Percentiles rank a stretch among this genome's conserved stretches.
These are phyloP conservation scores for Syngnathus acus DNA, from an alignment of 2,797 vertebrate genomes.

Conservation along the genomic window DNA sequence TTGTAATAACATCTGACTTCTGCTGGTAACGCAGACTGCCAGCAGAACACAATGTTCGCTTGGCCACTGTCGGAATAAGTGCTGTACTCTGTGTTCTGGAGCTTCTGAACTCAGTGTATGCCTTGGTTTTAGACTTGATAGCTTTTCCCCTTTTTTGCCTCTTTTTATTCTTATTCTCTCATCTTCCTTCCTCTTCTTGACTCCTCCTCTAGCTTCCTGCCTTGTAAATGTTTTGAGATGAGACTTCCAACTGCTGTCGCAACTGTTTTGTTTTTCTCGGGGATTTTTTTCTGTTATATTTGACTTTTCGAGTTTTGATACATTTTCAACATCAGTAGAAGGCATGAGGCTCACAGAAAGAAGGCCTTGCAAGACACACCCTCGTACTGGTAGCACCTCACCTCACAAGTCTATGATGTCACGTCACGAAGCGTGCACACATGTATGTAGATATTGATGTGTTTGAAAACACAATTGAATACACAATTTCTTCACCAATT, in stretches of 20 bases:
- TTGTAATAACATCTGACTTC: conserved; percentile 57
- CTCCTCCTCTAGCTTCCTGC: conserved; percentile 37
- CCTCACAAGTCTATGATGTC: not conserved
- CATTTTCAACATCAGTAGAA: conserved; percentile 25
- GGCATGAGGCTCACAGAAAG: conserved; percentile 23
- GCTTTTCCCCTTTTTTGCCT: conserved; percentile 19
- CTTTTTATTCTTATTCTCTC: conserved; percentile 14
- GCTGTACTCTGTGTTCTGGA: conserved; percentile 39
- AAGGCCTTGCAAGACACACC: conserved; percentile 10
- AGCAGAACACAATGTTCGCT: conserved; percentile 43
- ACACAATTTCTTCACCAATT: not conserved
- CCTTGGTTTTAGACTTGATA: conserved; percentile 20
- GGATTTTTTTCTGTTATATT: conserved; percentile 12
- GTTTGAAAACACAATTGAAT: not conserved
- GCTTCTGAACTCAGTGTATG: conserved; percentile 32
- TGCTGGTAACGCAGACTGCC: conserved; percentile 55
- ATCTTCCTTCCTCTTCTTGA: conserved; percentile 21
- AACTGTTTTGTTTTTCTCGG: conserved; percentile 11
- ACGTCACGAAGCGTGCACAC: not conserved
- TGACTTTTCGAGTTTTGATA: conserved; percentile 18
- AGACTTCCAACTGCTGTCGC: conserved; percentile 12
- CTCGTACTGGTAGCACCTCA: conserved; percentile 8
- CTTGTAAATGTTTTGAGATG: conserved; percentile 20
- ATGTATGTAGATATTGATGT: not conserved
- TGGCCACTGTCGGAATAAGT: conserved; percentile 19